Evolutionary conservation across 2,113 vertebrate genomes (phyloP).

Genomic region (Petrocephalus microphthalmus): DNA sequence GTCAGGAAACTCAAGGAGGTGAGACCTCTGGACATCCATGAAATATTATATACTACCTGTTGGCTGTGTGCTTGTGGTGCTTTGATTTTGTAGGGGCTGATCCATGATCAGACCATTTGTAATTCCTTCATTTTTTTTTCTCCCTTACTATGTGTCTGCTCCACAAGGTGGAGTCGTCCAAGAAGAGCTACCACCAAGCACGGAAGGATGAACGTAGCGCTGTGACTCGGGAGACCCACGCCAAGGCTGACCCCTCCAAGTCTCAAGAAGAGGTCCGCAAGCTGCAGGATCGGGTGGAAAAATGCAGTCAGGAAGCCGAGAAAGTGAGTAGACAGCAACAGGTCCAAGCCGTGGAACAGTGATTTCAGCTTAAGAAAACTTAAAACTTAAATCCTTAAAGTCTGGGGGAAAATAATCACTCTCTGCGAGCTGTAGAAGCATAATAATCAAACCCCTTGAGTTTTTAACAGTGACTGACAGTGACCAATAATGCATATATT

Average conservation of each 20-base stretch:
- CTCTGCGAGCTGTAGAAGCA: not conserved
- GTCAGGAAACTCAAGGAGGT: constrained; percentile 90
- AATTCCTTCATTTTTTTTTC: not conserved
- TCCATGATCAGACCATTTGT: not conserved
- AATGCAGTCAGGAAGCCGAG: constrained; percentile 77
- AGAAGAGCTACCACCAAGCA: constrained; percentile 80
- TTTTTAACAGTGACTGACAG: not conserved
- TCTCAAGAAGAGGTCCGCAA: constrained; percentile 92
- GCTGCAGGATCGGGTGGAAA: constrained; percentile 74
- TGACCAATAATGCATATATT: not conserved
- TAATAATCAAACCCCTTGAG: not conserved
- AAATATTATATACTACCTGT: not conserved
- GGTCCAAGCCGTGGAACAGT: not conserved
- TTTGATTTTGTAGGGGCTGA: not conserved
- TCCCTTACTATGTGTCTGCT: not conserved
- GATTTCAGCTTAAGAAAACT: not conserved
- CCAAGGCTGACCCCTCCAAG: constrained; percentile 79
- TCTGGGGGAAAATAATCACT: not conserved
- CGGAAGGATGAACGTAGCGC: constrained; percentile 89
- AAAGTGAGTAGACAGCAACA: constrained; percentile 59
- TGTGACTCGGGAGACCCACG: constrained; percentile 79
- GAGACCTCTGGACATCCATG: constrained; percentile 40
- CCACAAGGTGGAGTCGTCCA: constrained; percentile 75
- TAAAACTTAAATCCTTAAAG: not conserved
- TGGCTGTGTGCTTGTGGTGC: not conserved